Base-by-base conservation (phyloP, 2,888 invertebrate species). In the Caenorhabditis sulstoni region DNA sequence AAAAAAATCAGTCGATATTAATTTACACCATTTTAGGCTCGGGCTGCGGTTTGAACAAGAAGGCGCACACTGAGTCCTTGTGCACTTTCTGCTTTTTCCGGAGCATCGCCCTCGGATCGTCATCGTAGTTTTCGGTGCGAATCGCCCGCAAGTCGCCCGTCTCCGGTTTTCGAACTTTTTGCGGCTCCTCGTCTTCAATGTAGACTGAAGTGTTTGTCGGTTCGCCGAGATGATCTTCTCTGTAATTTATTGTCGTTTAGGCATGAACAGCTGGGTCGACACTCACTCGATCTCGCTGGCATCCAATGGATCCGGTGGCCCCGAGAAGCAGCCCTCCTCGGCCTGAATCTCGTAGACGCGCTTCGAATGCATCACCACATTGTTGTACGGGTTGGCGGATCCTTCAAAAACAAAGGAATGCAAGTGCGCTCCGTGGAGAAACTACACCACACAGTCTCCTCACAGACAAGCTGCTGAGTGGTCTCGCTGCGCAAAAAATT, bases 271-370 rank as follows among this genome's bases (percentile, higher is more conserved):
- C 11, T 37, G 23, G n/a, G 41, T 44, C 18, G 14, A 29, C 35
- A 71, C 66, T 73, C 39, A 79, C 79, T 79, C 79, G 39, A 74
- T 39, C 22, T 79, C 79, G 52, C 66, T 57, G 4, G 59, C 41
- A 45, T 79, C 79, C 53, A 79, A 59, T 35, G 79, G 79, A 55
- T 79, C 79, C 7, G 79, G 79, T 8, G 79, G 55, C 29, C 79
- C 74, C 14, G 53, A 61, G 68, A 84, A 84, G 41, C 82, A 82
- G 22, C 84, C 84, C 53, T 84, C 84, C 41, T 84, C 84, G 1
- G 84, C 84, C 59, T 84, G 84, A 58, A 84, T 84, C 62, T 84
- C 84, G 55, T 84, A 84, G 29, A 84, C 84, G 44, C 84, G 59
- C 44, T 84, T 84, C 35, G 84, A 78, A 50, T 84, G 84, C 71